Evolutionary conservation across 2,797 vertebrate genomes (phyloP).

Genomic region (Schizopygopsis malacanthus): DNA sequence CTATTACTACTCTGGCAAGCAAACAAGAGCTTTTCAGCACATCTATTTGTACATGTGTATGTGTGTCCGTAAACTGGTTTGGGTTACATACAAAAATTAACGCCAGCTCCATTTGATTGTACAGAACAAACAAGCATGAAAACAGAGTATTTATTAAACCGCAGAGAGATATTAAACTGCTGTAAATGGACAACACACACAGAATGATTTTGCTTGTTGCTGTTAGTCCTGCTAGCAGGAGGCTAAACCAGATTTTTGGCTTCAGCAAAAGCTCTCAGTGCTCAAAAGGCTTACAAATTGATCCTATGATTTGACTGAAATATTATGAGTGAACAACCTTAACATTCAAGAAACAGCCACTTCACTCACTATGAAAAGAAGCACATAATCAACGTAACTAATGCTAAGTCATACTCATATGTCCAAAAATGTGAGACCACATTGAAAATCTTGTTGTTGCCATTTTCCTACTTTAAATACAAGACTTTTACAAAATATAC

Average conservation of each 20-base stretch:
- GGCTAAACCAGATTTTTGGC: conserved; percentile 39
- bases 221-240: conserved; percentile 23
- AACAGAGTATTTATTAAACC: neutral
- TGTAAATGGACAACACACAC: conserved; percentile 17
- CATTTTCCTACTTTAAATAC: neutral
- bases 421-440: neutral
- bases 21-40: conserved; percentile 40
- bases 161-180: neutral
- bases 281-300: conserved; percentile 43
- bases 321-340: neutral
- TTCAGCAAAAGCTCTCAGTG: conserved; percentile 13
- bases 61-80: conserved; percentile 24
- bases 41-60: conserved; percentile 50
- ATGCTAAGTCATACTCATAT: neutral
- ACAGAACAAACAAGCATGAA: conserved; percentile 6
- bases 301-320: conserved; percentile 13
- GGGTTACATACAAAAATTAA: conserved; percentile 10
- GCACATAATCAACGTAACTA: neutral
- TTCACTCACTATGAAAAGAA: no score
- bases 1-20: conserved; percentile 42
- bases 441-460: neutral
- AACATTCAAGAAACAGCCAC: conserved; percentile 6
- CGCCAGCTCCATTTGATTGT: conserved; percentile 14
- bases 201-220: conserved; percentile 17
- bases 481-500: neutral